Evolutionary conservation across 2,888 invertebrate genomes (phyloP).

Genomic region (Cecidostiba fungosa): DNA sequence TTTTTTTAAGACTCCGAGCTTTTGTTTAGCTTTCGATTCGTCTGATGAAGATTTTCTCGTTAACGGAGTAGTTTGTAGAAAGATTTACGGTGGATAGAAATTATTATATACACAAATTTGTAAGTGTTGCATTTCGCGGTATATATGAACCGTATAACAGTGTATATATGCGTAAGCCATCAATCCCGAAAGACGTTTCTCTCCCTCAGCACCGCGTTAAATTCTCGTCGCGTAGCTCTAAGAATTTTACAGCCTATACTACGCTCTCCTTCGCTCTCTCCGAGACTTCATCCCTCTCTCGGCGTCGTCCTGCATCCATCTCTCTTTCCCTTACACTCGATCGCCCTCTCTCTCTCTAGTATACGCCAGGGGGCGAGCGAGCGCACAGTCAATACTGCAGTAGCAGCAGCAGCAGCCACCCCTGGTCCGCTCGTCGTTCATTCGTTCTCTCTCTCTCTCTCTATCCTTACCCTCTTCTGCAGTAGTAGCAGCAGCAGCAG

Average conservation of each 20-base stretch:
- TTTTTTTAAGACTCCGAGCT: background rate
- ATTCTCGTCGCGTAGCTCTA: constrained; percentile 25
- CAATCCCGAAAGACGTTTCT: background rate
- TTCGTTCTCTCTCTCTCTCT: constrained; percentile 54
- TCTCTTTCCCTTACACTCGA: constrained; percentile 41
- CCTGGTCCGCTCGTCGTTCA: constrained; percentile 34
- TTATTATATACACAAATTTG: no score
- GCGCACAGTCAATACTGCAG: constrained; percentile 75
- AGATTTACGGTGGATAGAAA: no score
- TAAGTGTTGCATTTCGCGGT: background rate
- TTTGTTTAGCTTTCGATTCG: background rate
- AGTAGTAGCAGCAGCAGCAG: constrained; percentile 49
- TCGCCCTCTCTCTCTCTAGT: constrained; percentile 38
- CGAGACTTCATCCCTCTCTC: constrained; percentile 22
- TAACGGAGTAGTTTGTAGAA: background rate
- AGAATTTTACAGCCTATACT: constrained; percentile 35
- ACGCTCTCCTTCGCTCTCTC: background rate
- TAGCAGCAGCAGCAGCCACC: constrained; percentile 61
- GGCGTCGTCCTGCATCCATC: constrained; percentile 22
- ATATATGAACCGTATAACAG: background rate
- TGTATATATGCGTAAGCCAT: background rate
- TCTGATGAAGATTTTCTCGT: background rate
- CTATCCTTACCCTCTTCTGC: constrained; percentile 56
- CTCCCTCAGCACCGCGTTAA: constrained; percentile 1
- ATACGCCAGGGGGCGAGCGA: constrained; percentile 62